Evolutionary conservation across 2,888 invertebrate genomes (phyloP), one percentile per base, ranked within the genome.

Genomic region (Aphelenchoides bicaudatus): DNA sequence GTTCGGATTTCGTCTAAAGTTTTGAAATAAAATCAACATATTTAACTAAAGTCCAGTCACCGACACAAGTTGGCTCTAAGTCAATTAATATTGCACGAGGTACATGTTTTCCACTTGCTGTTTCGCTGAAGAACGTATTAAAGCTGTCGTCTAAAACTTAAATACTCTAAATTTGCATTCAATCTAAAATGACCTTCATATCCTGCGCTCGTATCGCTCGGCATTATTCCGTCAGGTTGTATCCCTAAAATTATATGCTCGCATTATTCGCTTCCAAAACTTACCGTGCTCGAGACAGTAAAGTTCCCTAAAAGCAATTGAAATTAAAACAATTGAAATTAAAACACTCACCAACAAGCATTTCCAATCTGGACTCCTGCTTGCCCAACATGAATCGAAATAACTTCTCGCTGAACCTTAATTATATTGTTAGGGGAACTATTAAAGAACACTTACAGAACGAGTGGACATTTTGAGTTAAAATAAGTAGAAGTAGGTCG

Each of bases 21-120:
- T 10, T 34, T 34, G 39, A 39, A 23, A 19, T 16, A 5, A 39
- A 39, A 39, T 16, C 39, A 29, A 5, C 8, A 23, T 19, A 38
- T 23, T 6, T n/a, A n/a, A n/a, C n/a, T n/a, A 5, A 47, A 27
- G 28, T 23, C 10, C 10, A 34, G 29, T 19, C 16, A 51, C 52
- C 54, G 19, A 56, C 51, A 16, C 53, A 54, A 6, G 58, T 31
- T n/a, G 58, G 48, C 48, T 49, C 57, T 43, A 93, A 84, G 82
- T 93, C 93, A 8, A 93, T 90, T 77, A 92, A 91, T 58, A 93
- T 90, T 39, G 88, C 90, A 73, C 92, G 85, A 49, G 92, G 92
- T n/a, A 92, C 92, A 80, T 94, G 92, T 80, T 93, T 93, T 78
- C 92, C 93, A 47, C 90, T 88, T 54, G 90, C 90, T 59, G 92